Percentiles rank a stretch among this genome's conserved stretches.
Evolutionary conservation across 1,140 invertebrate species (phyloP).

Genomic region (Monomorium pharaonis): DNA sequence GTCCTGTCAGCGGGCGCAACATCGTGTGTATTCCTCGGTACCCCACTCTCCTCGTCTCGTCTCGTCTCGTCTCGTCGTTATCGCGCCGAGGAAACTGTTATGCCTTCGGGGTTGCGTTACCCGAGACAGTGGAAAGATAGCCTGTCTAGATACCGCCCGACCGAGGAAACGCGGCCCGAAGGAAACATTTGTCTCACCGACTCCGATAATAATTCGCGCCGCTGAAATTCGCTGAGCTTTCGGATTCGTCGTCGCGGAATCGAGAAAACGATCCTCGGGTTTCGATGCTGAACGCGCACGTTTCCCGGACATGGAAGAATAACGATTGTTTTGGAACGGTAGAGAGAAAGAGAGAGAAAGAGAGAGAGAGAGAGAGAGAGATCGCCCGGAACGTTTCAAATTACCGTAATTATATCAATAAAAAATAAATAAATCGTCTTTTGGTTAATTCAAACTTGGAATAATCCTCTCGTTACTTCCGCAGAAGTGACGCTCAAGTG

Average conservation of each 20-base stretch:
- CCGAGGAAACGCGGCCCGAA: conserved; percentile 53
- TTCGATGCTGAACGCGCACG: conserved; percentile 40
- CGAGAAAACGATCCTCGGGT: conserved; percentile 33
- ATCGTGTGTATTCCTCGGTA: conserved; percentile 40
- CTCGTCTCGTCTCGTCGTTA: conserved; percentile 58
- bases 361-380: no score
- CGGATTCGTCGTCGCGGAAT: conserved; percentile 44
- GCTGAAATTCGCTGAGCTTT: conserved; percentile 55
- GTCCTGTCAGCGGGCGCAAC: conserved; percentile 60
- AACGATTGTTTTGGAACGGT: conserved; percentile 40
- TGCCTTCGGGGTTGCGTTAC: conserved; percentile 60
- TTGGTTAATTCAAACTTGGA: background rate
- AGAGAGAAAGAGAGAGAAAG: no score
- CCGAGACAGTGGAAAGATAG: conserved; percentile 55
- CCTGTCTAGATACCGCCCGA: conserved; percentile 44
- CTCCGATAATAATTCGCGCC: conserved; percentile 55
- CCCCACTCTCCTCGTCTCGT: background rate
- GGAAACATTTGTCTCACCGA: conserved; percentile 63
- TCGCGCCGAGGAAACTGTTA: conserved; percentile 66
- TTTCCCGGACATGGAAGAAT: conserved; percentile 20
- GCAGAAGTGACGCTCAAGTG: background rate
- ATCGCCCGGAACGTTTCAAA: background rate
- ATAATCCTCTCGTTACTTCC: background rate
- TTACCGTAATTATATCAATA: background rate
- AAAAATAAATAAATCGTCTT: background rate